Conservation (phyloP, 2,797 vertebrate genomes). For the Saxicola maurus region DNA sequence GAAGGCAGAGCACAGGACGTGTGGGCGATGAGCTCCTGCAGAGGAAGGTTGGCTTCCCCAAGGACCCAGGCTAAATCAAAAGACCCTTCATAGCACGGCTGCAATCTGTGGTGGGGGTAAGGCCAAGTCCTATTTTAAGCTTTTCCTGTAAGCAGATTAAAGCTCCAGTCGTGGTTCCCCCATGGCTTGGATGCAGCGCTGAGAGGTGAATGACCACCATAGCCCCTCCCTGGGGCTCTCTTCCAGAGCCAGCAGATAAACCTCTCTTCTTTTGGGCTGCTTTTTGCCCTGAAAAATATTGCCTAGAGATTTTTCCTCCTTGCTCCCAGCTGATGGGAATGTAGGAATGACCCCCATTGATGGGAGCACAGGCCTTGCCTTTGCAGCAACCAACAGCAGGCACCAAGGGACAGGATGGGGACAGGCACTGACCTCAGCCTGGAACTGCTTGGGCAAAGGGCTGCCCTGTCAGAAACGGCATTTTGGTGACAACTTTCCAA, state of each 20-base stretch:
- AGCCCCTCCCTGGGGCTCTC: background rate
- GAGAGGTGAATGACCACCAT: background rate
- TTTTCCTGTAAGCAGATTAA: background rate
- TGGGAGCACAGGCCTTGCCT: background rate
- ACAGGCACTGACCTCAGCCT: rapidly evolving
- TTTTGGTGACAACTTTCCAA: background rate
- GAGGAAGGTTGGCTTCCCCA: background rate
- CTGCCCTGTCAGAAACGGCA: background rate
- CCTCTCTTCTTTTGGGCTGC: background rate
- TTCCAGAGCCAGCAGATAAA: background rate
- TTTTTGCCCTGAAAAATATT: background rate
- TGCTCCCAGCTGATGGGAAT: rapidly evolving
- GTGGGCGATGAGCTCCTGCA: background rate
- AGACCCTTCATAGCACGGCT: background rate
- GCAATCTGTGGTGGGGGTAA: background rate
- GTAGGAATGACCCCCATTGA: rapidly evolving
- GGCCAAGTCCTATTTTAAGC: background rate
- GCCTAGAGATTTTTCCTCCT: background rate
- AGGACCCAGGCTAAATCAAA: background rate
- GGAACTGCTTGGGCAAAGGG: rapidly evolving
- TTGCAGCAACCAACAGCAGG: rapidly evolving
- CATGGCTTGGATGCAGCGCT: background rate
- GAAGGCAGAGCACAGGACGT: background rate
- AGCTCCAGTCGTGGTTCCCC: background rate
- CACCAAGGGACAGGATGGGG: rapidly evolving